Conservation (phyloP, 2,797 vertebrate genomes). For the Glyptemys insculpta region DNA sequence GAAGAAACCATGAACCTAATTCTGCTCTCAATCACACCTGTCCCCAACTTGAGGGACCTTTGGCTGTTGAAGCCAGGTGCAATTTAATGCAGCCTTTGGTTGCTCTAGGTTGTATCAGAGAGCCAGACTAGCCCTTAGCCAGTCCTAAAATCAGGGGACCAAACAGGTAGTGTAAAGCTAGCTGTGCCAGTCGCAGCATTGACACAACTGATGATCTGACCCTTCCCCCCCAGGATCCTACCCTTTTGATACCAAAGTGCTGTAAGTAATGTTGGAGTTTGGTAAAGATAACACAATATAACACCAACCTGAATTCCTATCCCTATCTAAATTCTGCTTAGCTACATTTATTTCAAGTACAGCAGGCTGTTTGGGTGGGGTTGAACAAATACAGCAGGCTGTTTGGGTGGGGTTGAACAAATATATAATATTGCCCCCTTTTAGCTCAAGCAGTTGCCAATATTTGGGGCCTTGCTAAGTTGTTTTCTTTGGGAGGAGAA, state of each 20-base stretch:
- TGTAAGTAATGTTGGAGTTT: neutral
- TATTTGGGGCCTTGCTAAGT: neutral
- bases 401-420: neutral
- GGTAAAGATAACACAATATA: neutral
- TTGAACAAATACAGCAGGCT: neutral
- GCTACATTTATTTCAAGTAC: neutral
- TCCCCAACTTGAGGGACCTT: neutral
- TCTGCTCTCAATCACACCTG: neutral
- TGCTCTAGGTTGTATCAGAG: rapidly evolving
- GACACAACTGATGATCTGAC: neutral
- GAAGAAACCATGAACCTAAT: neutral
- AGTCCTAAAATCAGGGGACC: neutral
- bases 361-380: neutral
- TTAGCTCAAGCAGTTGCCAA: neutral
- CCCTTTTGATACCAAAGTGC: neutral
- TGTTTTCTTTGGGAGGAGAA: neutral
- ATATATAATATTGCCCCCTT: neutral
- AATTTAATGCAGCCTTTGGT: neutral
- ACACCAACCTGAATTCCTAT: neutral
- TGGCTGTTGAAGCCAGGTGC: neutral
- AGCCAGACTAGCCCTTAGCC: neutral
- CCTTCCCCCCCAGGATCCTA: rapidly evolving
- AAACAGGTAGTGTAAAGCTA: neutral
- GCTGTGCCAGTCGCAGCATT: neutral
- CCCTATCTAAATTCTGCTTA: neutral